These are phyloP conservation scores for Zygothrica quintamaculata DNA, from an alignment of 2,888 invertebrate genomes.

Conservation along the genomic window DNA sequence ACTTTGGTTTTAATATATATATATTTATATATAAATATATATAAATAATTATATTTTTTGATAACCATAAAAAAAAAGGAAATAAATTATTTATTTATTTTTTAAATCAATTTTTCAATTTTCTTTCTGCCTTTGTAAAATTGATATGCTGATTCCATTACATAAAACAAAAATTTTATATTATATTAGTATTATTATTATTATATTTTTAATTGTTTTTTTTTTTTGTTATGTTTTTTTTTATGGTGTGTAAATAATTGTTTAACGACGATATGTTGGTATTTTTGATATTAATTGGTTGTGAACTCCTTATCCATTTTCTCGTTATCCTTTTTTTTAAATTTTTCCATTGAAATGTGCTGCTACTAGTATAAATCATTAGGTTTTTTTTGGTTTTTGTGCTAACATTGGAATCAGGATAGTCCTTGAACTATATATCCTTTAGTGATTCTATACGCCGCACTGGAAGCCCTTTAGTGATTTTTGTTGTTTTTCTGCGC, in stretches of 20 bases:
- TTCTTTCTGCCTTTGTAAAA: slow-evolving; percentile 74
- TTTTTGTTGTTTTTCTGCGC: slow-evolving; percentile 67
- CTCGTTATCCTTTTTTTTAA: slow-evolving; percentile 32
- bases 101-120: slow-evolving; percentile 43
- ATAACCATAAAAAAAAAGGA: slow-evolving; percentile 27
- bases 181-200: slow-evolving; percentile 20
- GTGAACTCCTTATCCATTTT: slow-evolving; percentile 49
- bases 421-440: slow-evolving; percentile 9
- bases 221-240: slow-evolving; percentile 6
- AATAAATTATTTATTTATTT: slow-evolving; percentile 36
- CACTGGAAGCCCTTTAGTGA: slow-evolving; percentile 84
- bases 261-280: slow-evolving; percentile 73
- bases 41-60: slow-evolving; percentile 36
- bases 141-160: slow-evolving; percentile 85
- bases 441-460: slow-evolving; percentile 27
- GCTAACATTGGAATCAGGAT: slow-evolving; percentile 25
- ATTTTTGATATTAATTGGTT: slow-evolving; percentile 78
- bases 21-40: slow-evolving; percentile 58
- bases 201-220: slow-evolving; percentile 42
- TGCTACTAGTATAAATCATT: slow-evolving; percentile 49
- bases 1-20: slow-evolving; percentile 72
- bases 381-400: slow-evolving; percentile 65
- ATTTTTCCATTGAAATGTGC: slow-evolving; percentile 8
- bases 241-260: slow-evolving; percentile 30
- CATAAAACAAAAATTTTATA: slow-evolving; percentile 65